These are phyloP conservation scores for Ibycter americanus DNA, from an alignment of 2,797 vertebrate genomes.

Conservation along the genomic window DNA sequence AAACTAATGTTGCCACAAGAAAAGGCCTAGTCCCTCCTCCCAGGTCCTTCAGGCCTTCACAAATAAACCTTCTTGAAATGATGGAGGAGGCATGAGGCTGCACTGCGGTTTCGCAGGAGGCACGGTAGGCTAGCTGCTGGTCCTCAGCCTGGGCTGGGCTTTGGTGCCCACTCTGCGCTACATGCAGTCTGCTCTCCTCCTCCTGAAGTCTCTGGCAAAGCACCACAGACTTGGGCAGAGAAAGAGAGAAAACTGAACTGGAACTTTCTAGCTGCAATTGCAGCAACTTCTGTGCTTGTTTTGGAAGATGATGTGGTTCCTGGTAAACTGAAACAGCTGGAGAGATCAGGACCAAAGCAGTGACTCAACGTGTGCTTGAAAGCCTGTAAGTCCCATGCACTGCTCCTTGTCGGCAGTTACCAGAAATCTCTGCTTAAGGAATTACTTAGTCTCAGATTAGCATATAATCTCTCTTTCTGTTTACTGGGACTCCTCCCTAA, in stretches of 20 bases:
- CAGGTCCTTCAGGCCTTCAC: background rate
- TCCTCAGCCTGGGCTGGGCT: background rate
- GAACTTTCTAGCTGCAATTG: background rate
- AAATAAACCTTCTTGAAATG: background rate
- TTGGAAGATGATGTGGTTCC: background rate
- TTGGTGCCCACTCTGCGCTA: background rate
- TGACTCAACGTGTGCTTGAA: background rate
- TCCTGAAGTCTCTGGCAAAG: background rate
- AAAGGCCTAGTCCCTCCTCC: background rate
- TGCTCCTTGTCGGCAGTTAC: background rate
- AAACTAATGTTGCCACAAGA: background rate
- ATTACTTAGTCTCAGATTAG: background rate
- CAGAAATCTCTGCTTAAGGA: background rate
- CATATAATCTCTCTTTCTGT: background rate
- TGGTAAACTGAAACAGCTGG: background rate
- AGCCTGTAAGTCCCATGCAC: background rate
- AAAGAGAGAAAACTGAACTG: background rate
- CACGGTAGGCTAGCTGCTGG: rapidly evolving
- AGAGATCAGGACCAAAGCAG: background rate
- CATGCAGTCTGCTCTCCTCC: background rate
- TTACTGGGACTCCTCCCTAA: background rate
- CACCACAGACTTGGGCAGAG: background rate
- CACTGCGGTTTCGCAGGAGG: background rate
- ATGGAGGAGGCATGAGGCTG: background rate
- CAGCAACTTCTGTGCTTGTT: background rate